Evolutionary conservation across 2,797 vertebrate species (phyloP), one percentile per base, ranked within the genome.

Genomic region (Xyrichtys novacula): DNA sequence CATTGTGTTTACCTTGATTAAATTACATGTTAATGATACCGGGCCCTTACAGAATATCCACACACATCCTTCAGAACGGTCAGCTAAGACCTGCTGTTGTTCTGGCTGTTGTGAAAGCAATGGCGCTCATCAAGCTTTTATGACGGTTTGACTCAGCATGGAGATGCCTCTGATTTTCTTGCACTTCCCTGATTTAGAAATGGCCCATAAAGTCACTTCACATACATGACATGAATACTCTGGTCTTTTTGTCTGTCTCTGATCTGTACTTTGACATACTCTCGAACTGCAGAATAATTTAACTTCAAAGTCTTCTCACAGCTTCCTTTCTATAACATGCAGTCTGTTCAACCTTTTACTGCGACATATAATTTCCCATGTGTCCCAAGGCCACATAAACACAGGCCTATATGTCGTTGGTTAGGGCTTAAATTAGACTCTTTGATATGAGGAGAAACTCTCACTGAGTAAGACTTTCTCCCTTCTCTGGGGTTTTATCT

Each of bases 341-440:
- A 62, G 59, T 53, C 71, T 71, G 72, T 83, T 81, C 58, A 74
- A 87, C 73, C 58, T 86, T 86, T 89, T 83, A 80, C 85, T 74
- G 53, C 74, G 56, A 72, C 78, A 78, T 90, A 64, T 91, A 85
- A 92, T 91, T 90, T 92, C 80, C 76, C 70, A 69, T 74, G 79
- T 76, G 76, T 79, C 66, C 31, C 12, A 68, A 74, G 78, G 70
- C 87, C 89, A 89, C 80, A 90, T 90, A 88, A 89, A 89, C 68
- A 89, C 55, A 86, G 63, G 50, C 42, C 67, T 85, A 85, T 88
- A 86, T 77, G 57, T 74, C 29, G 58, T 57, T 78, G 76, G 72
- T 88, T 80, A 75, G 47, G 42, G 59, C 65, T 80, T 43, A 83
- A 84, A 88, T 89, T 86, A 88, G 77, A 78, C 46, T 84, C 59